These are phyloP conservation scores for Trogon melanurus DNA, from an alignment of 2,113 vertebrate genomes.

Conservation along the genomic window DNA sequence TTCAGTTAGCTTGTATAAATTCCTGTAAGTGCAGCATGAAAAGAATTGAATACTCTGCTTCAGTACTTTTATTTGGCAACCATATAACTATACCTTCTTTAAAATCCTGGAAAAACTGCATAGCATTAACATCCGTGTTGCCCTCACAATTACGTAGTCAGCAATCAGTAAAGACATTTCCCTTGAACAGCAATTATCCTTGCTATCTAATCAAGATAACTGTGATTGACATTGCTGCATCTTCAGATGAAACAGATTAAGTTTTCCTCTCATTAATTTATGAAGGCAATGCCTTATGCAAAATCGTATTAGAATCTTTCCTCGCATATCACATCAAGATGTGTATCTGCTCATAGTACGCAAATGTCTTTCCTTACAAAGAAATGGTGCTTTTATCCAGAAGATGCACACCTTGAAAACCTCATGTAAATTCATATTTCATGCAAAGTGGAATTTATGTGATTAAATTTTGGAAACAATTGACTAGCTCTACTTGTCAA, in stretches of 20 bases:
- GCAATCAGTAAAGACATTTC: slow-evolving; percentile 23
- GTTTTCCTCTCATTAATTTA: background rate
- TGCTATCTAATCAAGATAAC: slow-evolving; percentile 32
- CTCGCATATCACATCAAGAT: background rate
- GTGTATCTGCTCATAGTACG: background rate
- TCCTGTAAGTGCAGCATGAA: background rate
- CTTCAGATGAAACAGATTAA: background rate
- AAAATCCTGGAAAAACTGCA: background rate
- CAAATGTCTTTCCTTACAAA: background rate
- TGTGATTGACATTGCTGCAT: background rate
- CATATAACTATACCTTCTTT: background rate
- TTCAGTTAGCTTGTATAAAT: background rate
- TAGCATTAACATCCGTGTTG: fast-evolving
- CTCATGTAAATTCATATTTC: background rate
- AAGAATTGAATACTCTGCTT: background rate
- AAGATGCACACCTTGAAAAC: background rate
- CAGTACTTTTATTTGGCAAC: background rate
- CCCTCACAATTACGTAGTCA: background rate
- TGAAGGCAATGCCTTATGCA: background rate
- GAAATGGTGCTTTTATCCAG: background rate
- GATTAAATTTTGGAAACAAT: background rate
- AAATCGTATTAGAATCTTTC: background rate
- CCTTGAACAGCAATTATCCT: slow-evolving; percentile 24
- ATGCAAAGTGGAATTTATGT: background rate
- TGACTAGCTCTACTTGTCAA: background rate